Conservation (phyloP, 2,888 invertebrate species). For the Nymphalis c-album region DNA sequence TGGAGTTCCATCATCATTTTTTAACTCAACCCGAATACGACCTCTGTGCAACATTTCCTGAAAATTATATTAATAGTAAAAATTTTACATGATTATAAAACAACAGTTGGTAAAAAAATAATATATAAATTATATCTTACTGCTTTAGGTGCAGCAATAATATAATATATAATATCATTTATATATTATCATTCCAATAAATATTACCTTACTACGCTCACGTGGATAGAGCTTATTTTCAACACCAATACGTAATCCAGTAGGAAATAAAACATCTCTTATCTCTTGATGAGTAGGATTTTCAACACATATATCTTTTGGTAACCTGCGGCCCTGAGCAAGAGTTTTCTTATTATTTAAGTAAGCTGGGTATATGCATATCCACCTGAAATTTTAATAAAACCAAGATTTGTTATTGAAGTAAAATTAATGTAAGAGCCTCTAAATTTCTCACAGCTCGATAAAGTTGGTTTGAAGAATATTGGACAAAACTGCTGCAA, state of each 20-base stretch:
- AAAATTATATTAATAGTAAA: neutral
- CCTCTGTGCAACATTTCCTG: conserved; percentile 91
- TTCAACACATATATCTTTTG: conserved; percentile 93
- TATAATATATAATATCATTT: neutral
- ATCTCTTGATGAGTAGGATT: conserved; percentile 98
- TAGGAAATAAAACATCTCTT: conserved; percentile 92
- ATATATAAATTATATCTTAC: no score
- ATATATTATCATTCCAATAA: neutral
- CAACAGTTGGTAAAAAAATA: no score
- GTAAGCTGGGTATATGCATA: conserved; percentile 98
- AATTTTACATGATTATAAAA: no score
- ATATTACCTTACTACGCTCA: conserved; percentile 89
- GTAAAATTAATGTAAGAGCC: neutral
- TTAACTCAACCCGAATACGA: conserved; percentile 94
- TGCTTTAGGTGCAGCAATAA: neutral
- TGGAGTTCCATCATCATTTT: conserved; percentile 92
- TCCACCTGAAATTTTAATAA: conserved; percentile 85
- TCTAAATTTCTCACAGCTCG: no score
- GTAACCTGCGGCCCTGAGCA: conserved; percentile 92
- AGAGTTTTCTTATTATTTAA: conserved; percentile 95
- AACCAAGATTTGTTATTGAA: conserved; percentile 9
- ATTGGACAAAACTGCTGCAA: no score
- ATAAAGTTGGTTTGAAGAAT: neutral
- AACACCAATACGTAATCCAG: conserved; percentile 91
- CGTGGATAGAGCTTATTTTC: conserved; percentile 96